A percentile compares a stretch with the other conserved stretches of the same genome.
Conservation (phyloP, 1,140 invertebrate species). For the Choristoneura fumiferana region DNA sequence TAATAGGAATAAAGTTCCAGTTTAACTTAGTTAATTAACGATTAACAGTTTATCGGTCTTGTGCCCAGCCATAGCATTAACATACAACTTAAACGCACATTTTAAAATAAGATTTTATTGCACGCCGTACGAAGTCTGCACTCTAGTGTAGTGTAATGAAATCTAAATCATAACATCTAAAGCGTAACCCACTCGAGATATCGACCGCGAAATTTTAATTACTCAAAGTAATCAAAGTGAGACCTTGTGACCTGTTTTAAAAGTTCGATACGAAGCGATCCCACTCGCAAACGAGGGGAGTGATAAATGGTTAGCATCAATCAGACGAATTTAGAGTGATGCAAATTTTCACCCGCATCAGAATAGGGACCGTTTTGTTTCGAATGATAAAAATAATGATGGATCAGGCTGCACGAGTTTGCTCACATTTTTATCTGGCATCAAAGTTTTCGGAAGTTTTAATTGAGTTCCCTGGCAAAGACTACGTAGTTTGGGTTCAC, state of each 20-base stretch:
- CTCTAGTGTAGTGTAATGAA: too few species aligned
- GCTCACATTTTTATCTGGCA: conserved; percentile 6
- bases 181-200: conserved; percentile 30
- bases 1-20: too few species aligned
- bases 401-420: neutral
- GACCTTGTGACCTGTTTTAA: conserved; percentile 75
- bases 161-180: neutral
- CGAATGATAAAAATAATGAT: conserved; percentile 43
- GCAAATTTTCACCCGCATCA: conserved; percentile 38
- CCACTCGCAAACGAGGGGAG: conserved; percentile 63
- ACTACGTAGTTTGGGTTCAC: too few species aligned
- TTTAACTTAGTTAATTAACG: too few species aligned
- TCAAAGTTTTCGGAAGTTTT: conserved; percentile 15
- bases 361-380: conserved; percentile 42
- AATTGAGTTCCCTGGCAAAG: conserved; percentile 20
- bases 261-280: conserved; percentile 67
- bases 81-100: too few species aligned
- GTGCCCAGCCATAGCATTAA: too few species aligned
- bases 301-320: conserved; percentile 76
- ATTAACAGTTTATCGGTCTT: too few species aligned
- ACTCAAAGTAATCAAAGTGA: conserved; percentile 60
- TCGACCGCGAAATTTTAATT: conserved; percentile 71
- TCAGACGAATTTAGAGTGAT: conserved; percentile 71
- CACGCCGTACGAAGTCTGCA: too few species aligned
- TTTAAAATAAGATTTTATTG: too few species aligned